phyloP scores from a whole-genome alignment of 1,140 invertebrate genomes.

The Heliothis virescens region DNA sequence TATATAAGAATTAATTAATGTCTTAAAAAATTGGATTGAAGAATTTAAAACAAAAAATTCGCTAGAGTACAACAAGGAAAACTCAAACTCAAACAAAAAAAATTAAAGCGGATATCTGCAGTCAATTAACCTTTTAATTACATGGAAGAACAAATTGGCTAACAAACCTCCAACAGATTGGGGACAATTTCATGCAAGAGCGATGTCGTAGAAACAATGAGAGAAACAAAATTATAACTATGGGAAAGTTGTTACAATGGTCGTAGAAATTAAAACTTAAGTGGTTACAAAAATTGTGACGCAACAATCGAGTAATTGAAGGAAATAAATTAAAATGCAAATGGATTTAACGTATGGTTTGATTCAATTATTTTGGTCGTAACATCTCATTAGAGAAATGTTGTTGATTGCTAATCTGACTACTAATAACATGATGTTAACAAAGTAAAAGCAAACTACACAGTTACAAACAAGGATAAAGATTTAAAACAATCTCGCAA shows the following conservation, averaged over 20 bases:
- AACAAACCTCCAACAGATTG: constrained; percentile 35
- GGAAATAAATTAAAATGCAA: constrained; percentile 37
- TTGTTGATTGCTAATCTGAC: too few species aligned
- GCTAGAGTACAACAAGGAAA: too few species aligned
- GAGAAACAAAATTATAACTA: constrained; percentile 30
- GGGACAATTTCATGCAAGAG: constrained; percentile 37
- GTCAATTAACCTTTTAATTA: constrained; percentile 21
- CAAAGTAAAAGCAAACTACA: too few species aligned
- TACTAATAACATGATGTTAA: too few species aligned
- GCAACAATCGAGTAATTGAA: constrained; percentile 29
- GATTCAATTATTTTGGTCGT: neutral
- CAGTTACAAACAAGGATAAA: too few species aligned
- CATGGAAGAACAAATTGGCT: constrained; percentile 30
- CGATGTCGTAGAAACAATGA: constrained; percentile 19
- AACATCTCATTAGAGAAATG: too few species aligned
- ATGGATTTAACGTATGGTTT: neutral
- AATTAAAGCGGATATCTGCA: constrained; percentile 1
- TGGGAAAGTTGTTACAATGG: constrained; percentile 44
- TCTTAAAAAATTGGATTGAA: too few species aligned
- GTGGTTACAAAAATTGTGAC: constrained; percentile 26
- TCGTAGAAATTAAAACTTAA: constrained; percentile 42
- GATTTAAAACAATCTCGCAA: neutral
- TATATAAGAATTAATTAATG: too few species aligned
- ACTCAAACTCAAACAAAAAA: neutral
- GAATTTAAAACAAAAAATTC: too few species aligned